These are phyloP conservation scores for Drosophila saltans DNA, from an alignment of 1,140 invertebrate species.

Conservation along the genomic window DNA sequence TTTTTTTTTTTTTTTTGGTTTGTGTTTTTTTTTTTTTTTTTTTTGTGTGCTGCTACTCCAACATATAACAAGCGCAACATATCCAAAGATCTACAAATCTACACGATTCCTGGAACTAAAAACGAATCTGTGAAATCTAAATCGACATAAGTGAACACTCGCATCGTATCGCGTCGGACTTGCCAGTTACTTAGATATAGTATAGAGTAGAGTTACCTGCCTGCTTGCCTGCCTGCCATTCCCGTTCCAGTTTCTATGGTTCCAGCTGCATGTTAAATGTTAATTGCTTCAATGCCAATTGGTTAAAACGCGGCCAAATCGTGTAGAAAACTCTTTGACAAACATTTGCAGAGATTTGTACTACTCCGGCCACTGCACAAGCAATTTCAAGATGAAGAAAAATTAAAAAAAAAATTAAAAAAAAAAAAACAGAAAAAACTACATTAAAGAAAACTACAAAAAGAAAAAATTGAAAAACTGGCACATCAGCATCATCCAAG, in stretches of 20 bases:
- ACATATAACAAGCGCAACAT: no score
- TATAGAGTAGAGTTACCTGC: constrained; percentile 13
- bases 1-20: constrained; percentile 24
- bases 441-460: background rate
- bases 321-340: constrained; percentile 78
- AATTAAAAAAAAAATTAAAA: constrained; percentile 9
- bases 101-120: constrained; percentile 77
- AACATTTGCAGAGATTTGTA: constrained; percentile 63
- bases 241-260: constrained; percentile 20
- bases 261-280: constrained; percentile 77
- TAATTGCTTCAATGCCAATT: constrained; percentile 81
- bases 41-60: no score
- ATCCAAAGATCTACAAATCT: constrained; percentile 44
- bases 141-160: constrained; percentile 69
- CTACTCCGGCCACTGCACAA: constrained; percentile 17
- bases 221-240: constrained; percentile 8
- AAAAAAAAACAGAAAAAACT: background rate
- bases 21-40: background rate
- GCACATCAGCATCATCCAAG: constrained; percentile 44
- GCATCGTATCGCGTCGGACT: constrained; percentile 33
- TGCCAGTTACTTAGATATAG: constrained; percentile 51
- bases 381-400: constrained; percentile 37
- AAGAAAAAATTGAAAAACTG: constrained; percentile 29
- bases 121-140: constrained; percentile 77
- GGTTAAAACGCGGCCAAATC: constrained; percentile 77